Conservation (phyloP, 2,113 vertebrate genomes). For the Clarias gariepinus region DNA sequence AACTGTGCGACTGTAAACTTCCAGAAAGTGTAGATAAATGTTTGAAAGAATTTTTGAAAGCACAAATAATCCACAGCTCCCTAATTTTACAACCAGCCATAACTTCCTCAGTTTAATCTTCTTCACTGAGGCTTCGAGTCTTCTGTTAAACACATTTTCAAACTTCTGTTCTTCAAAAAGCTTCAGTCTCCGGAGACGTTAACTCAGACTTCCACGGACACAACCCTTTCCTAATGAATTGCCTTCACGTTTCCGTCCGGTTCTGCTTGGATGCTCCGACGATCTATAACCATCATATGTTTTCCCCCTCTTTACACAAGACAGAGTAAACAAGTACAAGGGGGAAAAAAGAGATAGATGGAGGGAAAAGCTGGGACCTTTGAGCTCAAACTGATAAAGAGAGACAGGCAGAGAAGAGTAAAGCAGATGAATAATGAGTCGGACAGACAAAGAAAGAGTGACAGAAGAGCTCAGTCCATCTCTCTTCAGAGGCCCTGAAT, state of each 20-base stretch:
- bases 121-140: not conserved
- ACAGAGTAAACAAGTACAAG: not conserved
- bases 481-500: conserved; percentile 31
- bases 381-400: conserved; percentile 3
- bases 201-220: not conserved
- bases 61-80: not conserved
- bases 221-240: not conserved
- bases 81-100: not conserved
- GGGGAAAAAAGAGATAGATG: not conserved
- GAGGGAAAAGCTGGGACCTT: not conserved
- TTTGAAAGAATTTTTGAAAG: not conserved
- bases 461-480: not conserved
- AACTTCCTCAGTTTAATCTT: not conserved
- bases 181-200: not conserved
- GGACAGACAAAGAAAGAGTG: not conserved
- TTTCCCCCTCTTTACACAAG: not conserved
- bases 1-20: not conserved
- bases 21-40: not conserved
- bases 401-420: not conserved
- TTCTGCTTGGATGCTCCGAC: not conserved
- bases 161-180: not conserved
- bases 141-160: too few relatives aligned
- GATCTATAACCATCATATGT: too few relatives aligned
- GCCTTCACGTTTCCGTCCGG: not conserved
- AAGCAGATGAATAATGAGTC: conserved; percentile 1